Evolutionary conservation across 2,797 vertebrate genomes (phyloP), one percentile per base, ranked within the genome.

Genomic region (Silurus aristotelis): DNA sequence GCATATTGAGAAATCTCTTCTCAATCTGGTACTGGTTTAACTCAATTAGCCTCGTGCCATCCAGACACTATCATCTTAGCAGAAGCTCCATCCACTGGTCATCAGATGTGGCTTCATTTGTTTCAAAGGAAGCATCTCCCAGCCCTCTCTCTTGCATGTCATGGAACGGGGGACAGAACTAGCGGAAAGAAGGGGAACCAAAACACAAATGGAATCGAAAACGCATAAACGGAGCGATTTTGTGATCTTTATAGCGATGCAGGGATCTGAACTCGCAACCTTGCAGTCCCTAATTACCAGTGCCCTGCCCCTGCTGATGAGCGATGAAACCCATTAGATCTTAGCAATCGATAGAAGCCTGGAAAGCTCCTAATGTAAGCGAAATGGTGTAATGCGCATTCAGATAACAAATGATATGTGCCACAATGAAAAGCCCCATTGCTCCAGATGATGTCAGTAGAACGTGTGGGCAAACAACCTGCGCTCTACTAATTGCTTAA

Each of bases 401-500:
- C 38, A 27, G 64, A 84, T 73, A 56, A 75, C 72, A 82, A 85
- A 77, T 84, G 82, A 58, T 82, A n/a, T 64, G 22, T 75, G 66
- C 67, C 61, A 63, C 56, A 80, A 68, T 77, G 58, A 87, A 85
- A 55, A 71, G 79, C 66, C 80, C 82, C 43, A 83, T 71, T 82
- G 64, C 55, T 84, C 60, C 17, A 25, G 25, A 73, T 78, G 79
- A 80, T 88, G 75, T 84, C 46, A 52, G 83, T 22, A 46, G 83
- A 76, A 52, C 58, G 43, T 73, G 70, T 76, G 88, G 82, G 87
- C 60, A 80, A 86, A 87, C 78, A 82, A 83, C 79, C 79, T 63
- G 75, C 61, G 38, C 25, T 27, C 15, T 79, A 22, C 52, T 85
- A 87, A 87, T 79, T 89, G 78, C 81, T 84, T 78, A 78, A 84